These are phyloP conservation scores for Spialia ferax DNA, from an alignment of 2,888 invertebrate species.

Conservation along the genomic window DNA sequence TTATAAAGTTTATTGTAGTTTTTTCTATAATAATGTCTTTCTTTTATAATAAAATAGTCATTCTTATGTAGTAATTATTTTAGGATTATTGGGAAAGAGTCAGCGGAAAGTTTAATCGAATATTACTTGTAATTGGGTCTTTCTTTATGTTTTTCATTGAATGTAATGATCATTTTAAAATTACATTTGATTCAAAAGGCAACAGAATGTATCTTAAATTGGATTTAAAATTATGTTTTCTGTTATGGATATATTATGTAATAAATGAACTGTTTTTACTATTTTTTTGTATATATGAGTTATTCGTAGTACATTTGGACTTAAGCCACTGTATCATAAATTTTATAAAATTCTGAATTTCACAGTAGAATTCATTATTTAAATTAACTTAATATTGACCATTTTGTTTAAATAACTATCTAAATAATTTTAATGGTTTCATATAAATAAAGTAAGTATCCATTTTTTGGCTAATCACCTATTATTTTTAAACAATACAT, in stretches of 20 bases:
- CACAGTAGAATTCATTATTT: background rate
- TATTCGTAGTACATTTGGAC: background rate
- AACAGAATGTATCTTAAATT: background rate
- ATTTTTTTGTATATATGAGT: too few relatives aligned
- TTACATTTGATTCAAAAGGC: too few relatives aligned
- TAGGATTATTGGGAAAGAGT: background rate
- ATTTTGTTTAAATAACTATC: too few relatives aligned
- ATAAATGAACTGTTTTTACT: background rate
- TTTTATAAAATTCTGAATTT: background rate
- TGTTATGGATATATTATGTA: background rate
- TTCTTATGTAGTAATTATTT: background rate
- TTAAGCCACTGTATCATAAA: background rate
- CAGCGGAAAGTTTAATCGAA: conserved; percentile 1
- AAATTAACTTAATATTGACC: background rate
- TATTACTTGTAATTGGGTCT: background rate
- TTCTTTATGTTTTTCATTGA: background rate
- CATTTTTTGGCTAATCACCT: background rate
- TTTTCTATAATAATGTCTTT: background rate
- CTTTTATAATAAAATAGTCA: background rate
- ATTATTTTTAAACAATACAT: background rate
- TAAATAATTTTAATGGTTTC: background rate
- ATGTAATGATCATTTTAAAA: background rate
- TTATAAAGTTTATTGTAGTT: background rate
- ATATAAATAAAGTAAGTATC: background rate
- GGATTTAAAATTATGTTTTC: background rate